Evolutionary conservation across 2,113 vertebrate species (phyloP).

Genomic region (Eulemur macaco): DNA sequence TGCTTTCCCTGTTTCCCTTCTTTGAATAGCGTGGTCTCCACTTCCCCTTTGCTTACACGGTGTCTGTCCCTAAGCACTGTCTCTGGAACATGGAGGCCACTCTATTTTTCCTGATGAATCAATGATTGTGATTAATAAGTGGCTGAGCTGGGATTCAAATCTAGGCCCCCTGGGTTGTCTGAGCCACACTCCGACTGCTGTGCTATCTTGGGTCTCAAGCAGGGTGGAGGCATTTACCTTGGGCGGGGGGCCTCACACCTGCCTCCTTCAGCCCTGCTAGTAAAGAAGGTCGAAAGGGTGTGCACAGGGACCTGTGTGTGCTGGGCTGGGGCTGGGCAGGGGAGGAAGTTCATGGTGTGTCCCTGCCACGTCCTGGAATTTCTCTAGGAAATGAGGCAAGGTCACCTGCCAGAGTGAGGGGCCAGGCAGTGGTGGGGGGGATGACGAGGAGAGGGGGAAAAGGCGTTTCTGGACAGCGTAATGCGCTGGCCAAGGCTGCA

Average conservation of each 20-base stretch:
- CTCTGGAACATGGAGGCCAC: not conserved
- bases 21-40: not conserved
- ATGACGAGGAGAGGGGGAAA: not conserved
- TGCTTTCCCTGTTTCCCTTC: not conserved
- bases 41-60: not conserved
- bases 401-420: not conserved
- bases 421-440: too few relatives aligned
- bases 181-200: not conserved
- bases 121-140: not conserved
- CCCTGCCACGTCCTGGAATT: not conserved
- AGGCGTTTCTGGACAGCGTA: not conserved
- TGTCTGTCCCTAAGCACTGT: not conserved
- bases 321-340: rapidly evolving
- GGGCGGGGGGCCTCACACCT: rapidly evolving
- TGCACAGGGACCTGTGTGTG: too few relatives aligned
- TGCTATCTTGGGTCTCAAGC: not conserved
- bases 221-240: not conserved
- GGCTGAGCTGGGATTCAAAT: not conserved
- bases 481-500: not conserved
- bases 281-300: not conserved
- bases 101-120: not conserved
- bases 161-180: not conserved
- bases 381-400: not conserved
- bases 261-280: not conserved
- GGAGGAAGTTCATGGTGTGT: not conserved